Evolutionary conservation across 2,113 vertebrate genomes (phyloP), one percentile per base, ranked within the genome.

Genomic region (Pachyramphus minor): DNA sequence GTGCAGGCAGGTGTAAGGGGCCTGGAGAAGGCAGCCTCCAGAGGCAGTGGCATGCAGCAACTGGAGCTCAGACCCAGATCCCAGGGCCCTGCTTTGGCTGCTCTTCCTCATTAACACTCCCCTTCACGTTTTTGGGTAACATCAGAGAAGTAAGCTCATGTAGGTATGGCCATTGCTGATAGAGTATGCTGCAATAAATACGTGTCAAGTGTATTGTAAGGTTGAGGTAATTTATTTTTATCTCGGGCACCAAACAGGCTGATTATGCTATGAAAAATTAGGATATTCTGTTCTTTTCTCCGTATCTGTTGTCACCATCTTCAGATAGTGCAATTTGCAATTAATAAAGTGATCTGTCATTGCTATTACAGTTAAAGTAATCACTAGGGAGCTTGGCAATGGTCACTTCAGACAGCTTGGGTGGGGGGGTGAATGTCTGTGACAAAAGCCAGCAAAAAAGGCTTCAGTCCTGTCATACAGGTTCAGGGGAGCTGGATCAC

Each of bases 251-350:
- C 88, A 96, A 97, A 94, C 69, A 93, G 75, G 59, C n/a, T 87
- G 92, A 84, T 92, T 93, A 80, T 74, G 16, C 35, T 91, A 64
- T 96, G 90, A 96, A 93, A 97, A 95, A 96, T 94, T 94, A 95
- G 94, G 76, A 79, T 93, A 78, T 87, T 93, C 83, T 96, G 90
- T 90, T 94, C 33, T 73, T 92, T 78, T 81, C 66, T 62, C 64
- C 49, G 2, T 94, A 96, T 96, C 95, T 96, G 85, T 93, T 97
- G 96, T 95, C 80, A 87, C 37, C 42, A 90, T 96, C 94, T 94
- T 80, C 80, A 96, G 94, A 95, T 96, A 96, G 87, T 83, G 74
- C 55, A 85, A 72, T 89, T 62, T 92, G 56, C 83, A 95, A 96
- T 97, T 96, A 96, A 95, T 95, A 95, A 95, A 90, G 76, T 71